Conservation (phyloP, 2,113 vertebrate genomes). For the Myotis lucifugus region DNA sequence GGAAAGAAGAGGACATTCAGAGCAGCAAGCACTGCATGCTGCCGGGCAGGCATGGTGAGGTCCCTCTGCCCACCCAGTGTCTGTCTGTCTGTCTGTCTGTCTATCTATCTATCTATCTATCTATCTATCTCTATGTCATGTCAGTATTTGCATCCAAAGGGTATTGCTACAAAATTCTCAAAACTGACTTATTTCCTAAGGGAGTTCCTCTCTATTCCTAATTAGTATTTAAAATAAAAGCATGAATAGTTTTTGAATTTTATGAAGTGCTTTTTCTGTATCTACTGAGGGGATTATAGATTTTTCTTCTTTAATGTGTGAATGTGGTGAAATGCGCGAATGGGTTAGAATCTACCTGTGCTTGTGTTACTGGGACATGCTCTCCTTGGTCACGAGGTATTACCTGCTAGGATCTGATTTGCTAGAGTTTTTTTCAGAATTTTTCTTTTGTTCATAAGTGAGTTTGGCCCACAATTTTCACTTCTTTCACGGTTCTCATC, state of each 20-base stretch:
- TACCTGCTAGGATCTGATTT: slow-evolving; percentile 14
- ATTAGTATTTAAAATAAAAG: background rate
- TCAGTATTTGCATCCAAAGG: background rate
- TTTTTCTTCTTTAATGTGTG: background rate
- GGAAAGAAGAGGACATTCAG: background rate
- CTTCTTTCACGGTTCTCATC: slow-evolving; percentile 40
- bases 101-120: too few relatives aligned
- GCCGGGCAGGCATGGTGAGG: background rate
- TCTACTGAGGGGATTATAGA: background rate
- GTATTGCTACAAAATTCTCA: background rate
- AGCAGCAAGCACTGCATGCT: background rate
- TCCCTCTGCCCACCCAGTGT: background rate
- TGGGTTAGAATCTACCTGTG: background rate
- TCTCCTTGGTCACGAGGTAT: background rate
- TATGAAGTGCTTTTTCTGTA: background rate
- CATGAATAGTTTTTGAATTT: background rate
- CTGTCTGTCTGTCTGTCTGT: too few relatives aligned
- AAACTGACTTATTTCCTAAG: background rate
- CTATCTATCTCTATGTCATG: background rate
- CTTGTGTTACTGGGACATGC: background rate
- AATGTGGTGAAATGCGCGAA: background rate
- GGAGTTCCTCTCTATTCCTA: background rate
- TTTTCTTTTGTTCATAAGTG: background rate
- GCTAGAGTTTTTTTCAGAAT: slow-evolving; percentile 23
- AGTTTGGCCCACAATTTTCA: slow-evolving; percentile 49